Evolutionary conservation across 2,888 invertebrate genomes (phyloP).

Genomic region (Pachydiplax longipennis): DNA sequence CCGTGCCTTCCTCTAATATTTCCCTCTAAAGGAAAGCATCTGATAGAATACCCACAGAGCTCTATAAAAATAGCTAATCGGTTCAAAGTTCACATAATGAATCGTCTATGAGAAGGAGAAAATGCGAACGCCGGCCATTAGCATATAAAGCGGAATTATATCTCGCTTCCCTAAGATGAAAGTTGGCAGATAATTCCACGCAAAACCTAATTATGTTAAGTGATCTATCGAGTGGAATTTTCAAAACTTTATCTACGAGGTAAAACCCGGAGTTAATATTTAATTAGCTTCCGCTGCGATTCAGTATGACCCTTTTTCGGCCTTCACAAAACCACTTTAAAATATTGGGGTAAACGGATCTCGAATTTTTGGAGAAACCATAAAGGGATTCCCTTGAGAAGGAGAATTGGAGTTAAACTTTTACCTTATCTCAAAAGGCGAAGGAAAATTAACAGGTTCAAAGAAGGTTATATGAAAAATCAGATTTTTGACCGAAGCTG

Average conservation of each 20-base stretch:
- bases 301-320: neutral
- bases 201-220: neutral
- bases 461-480: neutral
- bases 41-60: no score
- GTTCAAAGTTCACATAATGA: no score
- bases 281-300: neutral
- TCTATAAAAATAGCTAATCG: no score
- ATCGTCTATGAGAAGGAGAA: no score
- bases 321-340: neutral
- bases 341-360: neutral
- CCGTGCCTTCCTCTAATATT: no score
- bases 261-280: neutral
- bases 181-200: neutral
- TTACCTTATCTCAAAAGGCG: conserved; percentile 11
- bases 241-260: neutral
- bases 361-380: neutral
- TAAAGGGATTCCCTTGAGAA: neutral
- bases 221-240: neutral
- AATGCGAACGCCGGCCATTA: neutral
- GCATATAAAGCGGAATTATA: neutral
- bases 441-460: conserved; percentile 8
- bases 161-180: neutral
- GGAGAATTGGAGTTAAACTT: neutral
- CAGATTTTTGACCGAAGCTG: neutral
- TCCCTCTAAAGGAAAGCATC: no score